These are phyloP conservation scores for Lutraria lutraria DNA, from an alignment of 2,888 invertebrate species.

Conservation along the genomic window DNA sequence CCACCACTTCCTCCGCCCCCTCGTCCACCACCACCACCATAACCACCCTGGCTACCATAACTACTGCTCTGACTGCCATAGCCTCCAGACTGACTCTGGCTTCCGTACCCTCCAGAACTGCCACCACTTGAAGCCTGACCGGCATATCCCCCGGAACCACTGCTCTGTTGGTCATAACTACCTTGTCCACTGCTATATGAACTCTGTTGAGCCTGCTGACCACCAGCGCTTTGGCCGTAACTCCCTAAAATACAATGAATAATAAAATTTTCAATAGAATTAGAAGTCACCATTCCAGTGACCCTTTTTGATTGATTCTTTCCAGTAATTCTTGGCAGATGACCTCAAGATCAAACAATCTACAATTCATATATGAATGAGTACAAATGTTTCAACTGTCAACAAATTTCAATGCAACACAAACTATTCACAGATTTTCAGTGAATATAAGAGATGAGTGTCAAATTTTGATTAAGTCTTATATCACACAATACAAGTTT, in stretches of 20 bases:
- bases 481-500: too few relatives aligned
- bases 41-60: conserved; percentile 43
- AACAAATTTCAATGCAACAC: neutral
- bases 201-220: conserved; percentile 33
- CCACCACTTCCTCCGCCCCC: conserved; percentile 65
- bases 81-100: conserved; percentile 43
- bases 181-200: conserved; percentile 22
- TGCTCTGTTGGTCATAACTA: conserved; percentile 49
- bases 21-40: conserved; percentile 54
- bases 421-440: neutral
- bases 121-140: conserved; percentile 18
- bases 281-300: neutral
- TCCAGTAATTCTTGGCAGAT: conserved; percentile 9
- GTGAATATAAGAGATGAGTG: too few relatives aligned
- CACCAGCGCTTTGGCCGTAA: conserved; percentile 46
- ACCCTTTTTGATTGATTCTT: conserved; percentile 22
- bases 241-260: conserved; percentile 31
- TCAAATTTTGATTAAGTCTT: too few relatives aligned
- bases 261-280: neutral
- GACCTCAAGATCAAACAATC: neutral
- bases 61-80: conserved; percentile 57
- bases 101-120: conserved; percentile 46
- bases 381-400: neutral
- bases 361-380: conserved; percentile 11
- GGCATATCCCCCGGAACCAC: conserved; percentile 46